These are phyloP conservation scores for Hyla sarda DNA, from an alignment of 2,113 vertebrate species.

Conservation along the genomic window DNA sequence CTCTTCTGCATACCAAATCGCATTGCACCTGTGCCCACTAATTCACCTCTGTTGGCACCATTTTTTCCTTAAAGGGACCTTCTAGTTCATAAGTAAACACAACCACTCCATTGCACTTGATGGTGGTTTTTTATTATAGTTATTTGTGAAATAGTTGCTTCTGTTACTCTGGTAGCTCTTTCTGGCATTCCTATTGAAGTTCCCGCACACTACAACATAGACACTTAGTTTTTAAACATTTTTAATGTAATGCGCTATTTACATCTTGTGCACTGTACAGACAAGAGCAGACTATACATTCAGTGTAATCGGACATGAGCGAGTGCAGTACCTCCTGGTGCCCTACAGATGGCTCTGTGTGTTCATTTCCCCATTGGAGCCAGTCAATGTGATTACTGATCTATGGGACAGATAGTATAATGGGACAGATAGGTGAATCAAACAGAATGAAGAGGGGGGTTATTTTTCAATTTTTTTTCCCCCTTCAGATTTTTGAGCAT, in stretches of 20 bases:
- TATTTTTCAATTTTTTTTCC: background rate
- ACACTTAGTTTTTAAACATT: background rate
- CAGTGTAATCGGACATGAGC: background rate
- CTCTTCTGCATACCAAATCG: background rate
- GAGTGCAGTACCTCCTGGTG: background rate
- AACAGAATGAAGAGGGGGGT: background rate
- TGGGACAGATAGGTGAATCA: background rate
- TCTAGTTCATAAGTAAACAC: background rate
- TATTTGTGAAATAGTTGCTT: background rate
- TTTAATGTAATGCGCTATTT: slow-evolving; percentile 18
- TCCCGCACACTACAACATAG: background rate
- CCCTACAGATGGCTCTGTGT: background rate
- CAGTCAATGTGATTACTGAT: background rate
- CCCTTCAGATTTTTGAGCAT: background rate
- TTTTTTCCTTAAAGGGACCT: background rate
- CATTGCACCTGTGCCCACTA: background rate
- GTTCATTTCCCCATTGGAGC: background rate
- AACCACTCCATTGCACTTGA: no score
- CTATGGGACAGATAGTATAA: background rate
- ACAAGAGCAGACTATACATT: slow-evolving; percentile 20
- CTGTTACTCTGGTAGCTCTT: background rate
- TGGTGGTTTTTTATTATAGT: no score
- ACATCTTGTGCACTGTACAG: slow-evolving; percentile 17
- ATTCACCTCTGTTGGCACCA: background rate
- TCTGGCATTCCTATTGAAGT: no score